Percentiles rank a stretch among this genome's conserved stretches.
Conservation (phyloP, 2,113 vertebrate species). For the Sinocyclocheilus grahami region DNA sequence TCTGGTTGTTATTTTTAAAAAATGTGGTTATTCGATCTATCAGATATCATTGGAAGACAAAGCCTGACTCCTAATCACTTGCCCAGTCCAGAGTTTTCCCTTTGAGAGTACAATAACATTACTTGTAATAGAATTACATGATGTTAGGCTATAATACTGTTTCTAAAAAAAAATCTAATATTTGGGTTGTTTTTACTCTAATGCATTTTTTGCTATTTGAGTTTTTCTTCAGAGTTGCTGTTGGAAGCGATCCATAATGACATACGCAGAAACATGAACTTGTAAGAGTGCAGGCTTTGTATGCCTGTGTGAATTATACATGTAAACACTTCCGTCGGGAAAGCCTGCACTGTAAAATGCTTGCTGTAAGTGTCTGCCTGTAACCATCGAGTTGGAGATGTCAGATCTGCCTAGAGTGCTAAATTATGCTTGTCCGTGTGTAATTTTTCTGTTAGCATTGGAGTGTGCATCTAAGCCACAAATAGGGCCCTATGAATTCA, state of each 20-base stretch:
- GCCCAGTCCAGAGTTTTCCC: constrained; percentile 3
- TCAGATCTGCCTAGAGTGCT: constrained; percentile 29
- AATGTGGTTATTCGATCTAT: not conserved
- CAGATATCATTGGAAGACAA: not conserved
- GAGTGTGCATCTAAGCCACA: constrained; percentile 6
- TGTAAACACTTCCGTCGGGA: constrained; percentile 40
- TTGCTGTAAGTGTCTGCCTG: constrained; percentile 48
- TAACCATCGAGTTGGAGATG: constrained; percentile 3
- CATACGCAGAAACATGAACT: constrained; percentile 25
- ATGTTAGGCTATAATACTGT: not conserved
- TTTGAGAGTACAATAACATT: not conserved
- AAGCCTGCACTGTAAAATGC: constrained; percentile 37
- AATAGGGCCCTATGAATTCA: not conserved
- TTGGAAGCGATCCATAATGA: constrained; percentile 24
- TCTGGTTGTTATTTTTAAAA: not conserved
- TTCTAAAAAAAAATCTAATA: not conserved
- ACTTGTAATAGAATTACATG: constrained; percentile 1
- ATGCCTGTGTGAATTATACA: constrained; percentile 54
- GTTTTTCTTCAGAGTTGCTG: constrained; percentile 24
- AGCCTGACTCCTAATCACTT: not conserved
- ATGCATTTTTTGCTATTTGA: not conserved
- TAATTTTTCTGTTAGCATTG: constrained; percentile 8
- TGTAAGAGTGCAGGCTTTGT: constrained; percentile 29
- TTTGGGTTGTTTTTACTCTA: constrained; percentile 9
- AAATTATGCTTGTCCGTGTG: constrained; percentile 10